These are phyloP conservation scores for Aporrectodea caliginosa DNA, from an alignment of 1,140 invertebrate genomes.

Conservation along the genomic window DNA sequence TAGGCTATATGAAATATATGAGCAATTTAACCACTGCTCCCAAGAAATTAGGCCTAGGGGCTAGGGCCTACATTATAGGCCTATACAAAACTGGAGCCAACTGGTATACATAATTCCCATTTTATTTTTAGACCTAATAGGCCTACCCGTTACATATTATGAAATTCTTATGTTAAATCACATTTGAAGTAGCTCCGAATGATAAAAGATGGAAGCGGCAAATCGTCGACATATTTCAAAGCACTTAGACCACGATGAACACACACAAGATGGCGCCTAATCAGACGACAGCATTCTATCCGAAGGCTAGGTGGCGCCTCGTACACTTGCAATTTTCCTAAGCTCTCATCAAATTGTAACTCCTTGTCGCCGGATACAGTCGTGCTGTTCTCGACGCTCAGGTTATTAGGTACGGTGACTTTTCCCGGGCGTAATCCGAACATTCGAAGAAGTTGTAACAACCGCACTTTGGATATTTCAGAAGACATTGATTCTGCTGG, in stretches of 20 bases:
- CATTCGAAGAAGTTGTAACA: background rate
- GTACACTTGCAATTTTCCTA: background rate
- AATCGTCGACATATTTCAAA: background rate
- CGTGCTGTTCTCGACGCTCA: no score
- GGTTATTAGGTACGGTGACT: background rate
- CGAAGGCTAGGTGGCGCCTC: background rate
- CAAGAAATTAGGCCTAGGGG: no score
- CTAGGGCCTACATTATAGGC: no score
- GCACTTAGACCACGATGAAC: background rate
- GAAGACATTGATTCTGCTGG: no score
- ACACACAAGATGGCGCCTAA: background rate
- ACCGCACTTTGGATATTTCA: background rate
- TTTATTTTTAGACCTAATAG: no score
- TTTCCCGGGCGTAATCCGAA: background rate
- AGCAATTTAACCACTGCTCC: no score
- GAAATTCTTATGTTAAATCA: no score
- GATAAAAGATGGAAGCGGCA: background rate
- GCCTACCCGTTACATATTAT: no score
- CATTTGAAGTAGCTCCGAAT: no score
- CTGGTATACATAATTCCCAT: no score
- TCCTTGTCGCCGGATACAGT: background rate
- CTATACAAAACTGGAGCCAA: no score
- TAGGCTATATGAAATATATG: no score
- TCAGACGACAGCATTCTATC: background rate
- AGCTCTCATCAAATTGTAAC: background rate